phyloP scores from a whole-genome alignment of 1,140 invertebrate genomes.

The Eueides isabella region DNA sequence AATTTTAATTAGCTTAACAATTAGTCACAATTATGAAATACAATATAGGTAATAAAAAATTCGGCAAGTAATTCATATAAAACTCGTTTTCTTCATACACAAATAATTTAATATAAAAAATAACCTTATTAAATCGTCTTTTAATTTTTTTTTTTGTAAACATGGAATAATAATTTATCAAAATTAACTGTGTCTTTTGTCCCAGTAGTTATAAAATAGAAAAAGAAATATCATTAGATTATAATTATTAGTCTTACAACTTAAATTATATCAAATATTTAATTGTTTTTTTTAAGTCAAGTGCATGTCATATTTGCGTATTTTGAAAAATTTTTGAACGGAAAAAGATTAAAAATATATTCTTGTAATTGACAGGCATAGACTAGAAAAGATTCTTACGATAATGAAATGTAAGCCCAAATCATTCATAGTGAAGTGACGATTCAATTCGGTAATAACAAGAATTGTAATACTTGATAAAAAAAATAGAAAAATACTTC shows the following conservation, averaged over 20 bases:
- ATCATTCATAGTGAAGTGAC: slow-evolving; percentile 8
- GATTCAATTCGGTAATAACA: slow-evolving; percentile 5
- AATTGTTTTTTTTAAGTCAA: not conserved
- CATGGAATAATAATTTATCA: too few species aligned
- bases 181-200: too few species aligned
- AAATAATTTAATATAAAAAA: too few species aligned
- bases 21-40: not conserved
- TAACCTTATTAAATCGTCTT: too few species aligned
- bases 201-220: too few species aligned
- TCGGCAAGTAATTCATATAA: too few species aligned
- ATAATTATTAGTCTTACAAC: too few species aligned
- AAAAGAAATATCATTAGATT: too few species aligned
- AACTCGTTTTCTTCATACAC: too few species aligned
- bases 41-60: too few species aligned
- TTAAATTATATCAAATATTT: not conserved
- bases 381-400: slow-evolving; percentile 10
- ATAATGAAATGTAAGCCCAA: not conserved
- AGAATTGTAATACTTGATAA: not conserved
- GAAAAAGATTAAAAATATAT: not conserved
- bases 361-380: slow-evolving; percentile 9
- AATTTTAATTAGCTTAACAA: not conserved
- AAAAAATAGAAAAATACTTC: not conserved
- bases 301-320: not conserved
- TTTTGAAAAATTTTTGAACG: not conserved
- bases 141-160: too few species aligned